Conservation (phyloP, 2,888 invertebrate genomes). For the Neoaliturus tenellus region DNA sequence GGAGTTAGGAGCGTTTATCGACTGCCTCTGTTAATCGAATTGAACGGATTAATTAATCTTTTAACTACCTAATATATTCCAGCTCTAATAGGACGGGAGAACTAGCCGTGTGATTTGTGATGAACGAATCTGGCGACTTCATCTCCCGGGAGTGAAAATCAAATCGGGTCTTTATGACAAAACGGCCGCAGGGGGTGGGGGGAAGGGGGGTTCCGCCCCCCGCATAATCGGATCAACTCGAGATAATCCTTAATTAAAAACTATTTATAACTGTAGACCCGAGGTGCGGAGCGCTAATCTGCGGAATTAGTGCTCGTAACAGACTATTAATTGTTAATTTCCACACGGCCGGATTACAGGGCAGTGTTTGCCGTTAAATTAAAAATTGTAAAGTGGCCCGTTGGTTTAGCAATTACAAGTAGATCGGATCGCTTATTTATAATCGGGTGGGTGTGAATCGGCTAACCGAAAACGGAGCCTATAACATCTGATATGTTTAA, state of each 20-base stretch:
- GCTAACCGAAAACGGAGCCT: constrained; percentile 17
- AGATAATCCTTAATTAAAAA: constrained; percentile 55
- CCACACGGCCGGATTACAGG: constrained; percentile 23
- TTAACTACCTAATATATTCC: constrained; percentile 14
- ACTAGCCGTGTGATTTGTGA: not conserved
- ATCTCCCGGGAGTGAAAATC: constrained; percentile 29
- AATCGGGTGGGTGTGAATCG: constrained; percentile 21
- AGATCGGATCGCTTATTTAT: constrained; percentile 10
- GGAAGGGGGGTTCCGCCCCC: not conserved
- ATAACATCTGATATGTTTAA: not conserved
- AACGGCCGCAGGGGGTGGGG: not conserved
- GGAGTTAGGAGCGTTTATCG: too few species aligned
- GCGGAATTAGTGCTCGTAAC: constrained; percentile 47
- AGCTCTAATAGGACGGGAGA: not conserved
- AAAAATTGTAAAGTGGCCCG: constrained; percentile 49
- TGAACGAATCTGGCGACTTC: constrained; percentile 14
- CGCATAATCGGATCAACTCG: constrained; percentile 34
- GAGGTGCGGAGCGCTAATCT: constrained; percentile 43
- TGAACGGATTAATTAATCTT: constrained; percentile 10
- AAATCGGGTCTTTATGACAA: constrained; percentile 35
- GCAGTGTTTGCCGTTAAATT: constrained; percentile 50
- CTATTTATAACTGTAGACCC: constrained; percentile 48
- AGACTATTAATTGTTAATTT: constrained; percentile 47
- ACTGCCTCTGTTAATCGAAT: constrained; percentile 32
- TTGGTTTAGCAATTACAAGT: constrained; percentile 51